A percentile compares a stretch with the other conserved stretches of the same genome.
Conservation (phyloP, 2,888 invertebrate species). For the Pedicia rivosa region DNA sequence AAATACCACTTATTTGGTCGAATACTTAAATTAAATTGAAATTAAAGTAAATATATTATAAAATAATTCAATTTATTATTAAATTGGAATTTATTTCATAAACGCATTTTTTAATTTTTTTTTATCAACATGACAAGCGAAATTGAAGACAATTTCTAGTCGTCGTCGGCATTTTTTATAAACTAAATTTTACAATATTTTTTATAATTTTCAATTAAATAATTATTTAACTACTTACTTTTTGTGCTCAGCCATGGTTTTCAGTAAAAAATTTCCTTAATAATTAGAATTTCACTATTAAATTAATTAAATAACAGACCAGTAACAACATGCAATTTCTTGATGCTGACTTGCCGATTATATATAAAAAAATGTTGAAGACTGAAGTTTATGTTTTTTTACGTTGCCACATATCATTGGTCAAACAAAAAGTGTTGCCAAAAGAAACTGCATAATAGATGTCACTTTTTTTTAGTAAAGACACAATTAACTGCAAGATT, state of each 20-base stretch:
- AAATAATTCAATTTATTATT: no score
- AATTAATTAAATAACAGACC: neutral
- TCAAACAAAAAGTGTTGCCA: no score
- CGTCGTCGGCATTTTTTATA: conserved; percentile 9
- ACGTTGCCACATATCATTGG: conserved; percentile 3
- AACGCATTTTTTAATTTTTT: no score
- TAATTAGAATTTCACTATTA: conserved; percentile 1
- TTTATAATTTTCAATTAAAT: neutral
- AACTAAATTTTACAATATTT: neutral
- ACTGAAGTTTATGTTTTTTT: conserved; percentile 2
- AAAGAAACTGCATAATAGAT: no score
- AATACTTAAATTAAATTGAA: no score
- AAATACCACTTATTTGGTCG: no score
- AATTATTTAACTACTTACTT: conserved; percentile 21
- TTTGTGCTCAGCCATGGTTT: conserved; percentile 26
- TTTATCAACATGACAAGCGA: conserved; percentile 14
- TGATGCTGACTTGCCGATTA: conserved; percentile 6
- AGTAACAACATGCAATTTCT: conserved; percentile 1
- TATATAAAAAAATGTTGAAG: neutral
- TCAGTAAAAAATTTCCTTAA: neutral
- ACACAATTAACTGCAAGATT: no score
- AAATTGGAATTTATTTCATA: no score
- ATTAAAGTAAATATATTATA: no score
- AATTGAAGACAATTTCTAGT: conserved; percentile 10
- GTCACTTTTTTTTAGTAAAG: no score